These are phyloP conservation scores for Linyphia triangularis DNA, from an alignment of 2,888 invertebrate species.

Conservation along the genomic window DNA sequence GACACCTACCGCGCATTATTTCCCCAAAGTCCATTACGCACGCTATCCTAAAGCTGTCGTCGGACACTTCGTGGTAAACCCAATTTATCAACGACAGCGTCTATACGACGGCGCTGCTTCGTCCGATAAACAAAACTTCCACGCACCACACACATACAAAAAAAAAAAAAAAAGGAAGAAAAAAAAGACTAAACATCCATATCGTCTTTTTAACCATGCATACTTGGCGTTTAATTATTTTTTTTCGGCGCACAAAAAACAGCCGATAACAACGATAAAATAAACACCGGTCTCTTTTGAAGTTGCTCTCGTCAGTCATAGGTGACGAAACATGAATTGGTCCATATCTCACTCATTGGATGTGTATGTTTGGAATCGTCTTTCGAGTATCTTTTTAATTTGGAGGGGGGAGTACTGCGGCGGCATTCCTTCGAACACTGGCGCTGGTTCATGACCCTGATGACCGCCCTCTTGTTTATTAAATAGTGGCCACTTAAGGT, in stretches of 20 bases:
- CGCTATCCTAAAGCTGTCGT: constrained; percentile 16
- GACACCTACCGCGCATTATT: constrained; percentile 12
- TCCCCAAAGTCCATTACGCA: constrained; percentile 20
- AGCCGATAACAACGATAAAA: constrained; percentile 23
- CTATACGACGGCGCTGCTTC: background rate
- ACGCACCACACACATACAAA: background rate
- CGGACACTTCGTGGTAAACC: constrained; percentile 11
- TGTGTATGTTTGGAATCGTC: constrained; percentile 51
- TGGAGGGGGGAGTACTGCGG: background rate
- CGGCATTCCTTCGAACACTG: constrained; percentile 26
- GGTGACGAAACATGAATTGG: constrained; percentile 70
- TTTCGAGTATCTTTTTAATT: background rate
- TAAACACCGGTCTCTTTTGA: constrained; percentile 30
- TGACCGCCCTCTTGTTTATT: constrained; percentile 32
- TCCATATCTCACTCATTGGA: constrained; percentile 38
- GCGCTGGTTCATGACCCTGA: no score
- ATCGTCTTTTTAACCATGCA: background rate
- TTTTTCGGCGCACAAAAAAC: background rate
- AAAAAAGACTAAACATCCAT: background rate
- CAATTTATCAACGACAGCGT: constrained; percentile 47
- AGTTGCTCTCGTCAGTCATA: background rate
- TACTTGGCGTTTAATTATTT: constrained; percentile 10
- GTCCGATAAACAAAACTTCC: background rate
- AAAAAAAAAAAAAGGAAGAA: background rate
- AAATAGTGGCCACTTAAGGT: constrained; percentile 33